A percentile compares a stretch with the other conserved stretches of the same genome.
Evolutionary conservation across 2,888 invertebrate species (phyloP).

Genomic region (Thumatha senex): DNA sequence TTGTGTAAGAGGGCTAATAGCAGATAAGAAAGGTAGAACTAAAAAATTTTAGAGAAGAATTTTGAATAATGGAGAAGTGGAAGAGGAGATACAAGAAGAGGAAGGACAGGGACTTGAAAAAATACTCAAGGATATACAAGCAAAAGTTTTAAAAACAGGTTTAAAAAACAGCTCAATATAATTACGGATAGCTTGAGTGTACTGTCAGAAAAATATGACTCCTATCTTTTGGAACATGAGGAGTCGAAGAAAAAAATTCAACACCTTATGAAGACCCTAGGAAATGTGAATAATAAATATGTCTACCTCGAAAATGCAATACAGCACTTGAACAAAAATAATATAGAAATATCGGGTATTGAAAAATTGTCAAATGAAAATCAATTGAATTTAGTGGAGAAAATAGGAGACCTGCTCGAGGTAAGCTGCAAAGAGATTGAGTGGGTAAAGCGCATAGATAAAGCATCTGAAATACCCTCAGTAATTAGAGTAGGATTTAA

Average conservation of each 20-base stretch:
- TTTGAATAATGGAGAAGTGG: too few relatives aligned
- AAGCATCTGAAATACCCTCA: conserved; percentile 2
- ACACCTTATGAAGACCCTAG: not conserved
- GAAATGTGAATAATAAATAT: too few relatives aligned
- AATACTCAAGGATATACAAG: too few relatives aligned
- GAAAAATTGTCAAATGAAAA: conserved; percentile 4
- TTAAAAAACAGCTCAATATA: too few relatives aligned
- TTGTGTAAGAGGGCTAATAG: too few relatives aligned
- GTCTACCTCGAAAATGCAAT: not conserved
- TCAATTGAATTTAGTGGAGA: not conserved
- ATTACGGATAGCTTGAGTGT: too few relatives aligned
- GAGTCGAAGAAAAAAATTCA: not conserved
- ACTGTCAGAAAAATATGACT: too few relatives aligned
- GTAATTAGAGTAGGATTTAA: conserved; percentile 9
- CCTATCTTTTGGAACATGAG: not conserved
- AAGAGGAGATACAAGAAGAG: too few relatives aligned
- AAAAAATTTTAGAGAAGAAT: too few relatives aligned
- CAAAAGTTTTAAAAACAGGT: too few relatives aligned
- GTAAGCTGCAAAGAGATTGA: conserved; percentile 5
- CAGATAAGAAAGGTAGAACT: too few relatives aligned
- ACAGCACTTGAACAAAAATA: conserved; percentile 1
- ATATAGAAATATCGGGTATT: conserved; percentile 5
- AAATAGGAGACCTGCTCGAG: not conserved
- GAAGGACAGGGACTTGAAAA: too few relatives aligned
- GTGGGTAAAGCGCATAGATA: conserved; percentile 1